Base-by-base conservation (phyloP, 2,113 vertebrate species). In the Upupa epops region DNA sequence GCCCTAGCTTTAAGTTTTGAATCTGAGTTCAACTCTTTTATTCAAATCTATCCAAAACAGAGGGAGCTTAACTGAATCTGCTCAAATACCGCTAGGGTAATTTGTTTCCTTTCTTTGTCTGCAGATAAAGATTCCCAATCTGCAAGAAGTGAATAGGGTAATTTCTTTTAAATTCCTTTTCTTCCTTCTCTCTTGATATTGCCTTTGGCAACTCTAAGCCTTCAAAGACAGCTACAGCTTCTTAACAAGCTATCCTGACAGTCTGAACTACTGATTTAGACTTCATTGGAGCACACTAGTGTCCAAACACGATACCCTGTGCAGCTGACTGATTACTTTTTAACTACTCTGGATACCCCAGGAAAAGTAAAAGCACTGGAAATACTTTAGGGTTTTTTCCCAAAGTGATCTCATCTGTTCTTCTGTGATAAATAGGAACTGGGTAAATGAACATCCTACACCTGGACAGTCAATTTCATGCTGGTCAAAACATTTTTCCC, bases 131-230 rank as follows among this genome's bases (percentile, higher is more conserved):
- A 76, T 87, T 84, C 31, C 29, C 70, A 32, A 92, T 45, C 45
- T 88, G 8, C 71, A 89, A 75, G 15, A 68, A 46, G 32, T 68
- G 61, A 92, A 81, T 56, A 36, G 32, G 36, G 25, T 86, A 80
- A 91, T 95, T 94, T 94, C 60, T 91, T 83, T 89, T 74, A 91
- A 95, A 83, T 52, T 12, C 17, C 48, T 77, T 90, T 76, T 86
- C 65, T 90, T 92, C 45, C n/a, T 83, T 85, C 37, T 79, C 58
- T 82, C 49, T 92, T 92, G 40, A 34, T 91, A 34, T 54, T 64
- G 82, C 68, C 83, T 81, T 88, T 64, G 86, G 90, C 88, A 83
- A 88, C 90, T 68, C 75, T n/a, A 78, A 91, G 17, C 48, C 72
- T 91, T 94, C 85, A 86, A 92, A 95, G 79, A 34, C 64, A 91